phyloP scores from a whole-genome alignment of 2,113 vertebrate species.

The Ictalurus punctatus region DNA sequence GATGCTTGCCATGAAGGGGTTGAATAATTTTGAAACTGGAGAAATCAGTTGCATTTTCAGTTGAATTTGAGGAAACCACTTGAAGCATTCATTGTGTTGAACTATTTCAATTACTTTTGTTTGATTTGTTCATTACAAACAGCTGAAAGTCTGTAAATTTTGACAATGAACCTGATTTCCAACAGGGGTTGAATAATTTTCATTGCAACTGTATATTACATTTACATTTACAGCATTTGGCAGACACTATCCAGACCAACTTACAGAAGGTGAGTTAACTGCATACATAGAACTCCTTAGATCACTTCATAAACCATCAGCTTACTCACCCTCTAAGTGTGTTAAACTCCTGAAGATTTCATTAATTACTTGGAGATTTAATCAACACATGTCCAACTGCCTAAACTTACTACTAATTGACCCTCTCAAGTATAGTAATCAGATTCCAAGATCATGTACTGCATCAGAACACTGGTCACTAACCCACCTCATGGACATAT shows the following conservation, averaged over 20 bases:
- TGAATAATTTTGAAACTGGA: too few species aligned
- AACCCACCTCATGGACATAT: not conserved
- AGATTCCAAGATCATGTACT: not conserved
- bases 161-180: too few species aligned
- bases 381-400: not conserved
- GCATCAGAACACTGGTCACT: not conserved
- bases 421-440: not conserved
- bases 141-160: too few species aligned
- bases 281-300: not conserved
- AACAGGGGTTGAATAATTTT: too few species aligned
- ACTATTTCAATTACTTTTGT: too few species aligned
- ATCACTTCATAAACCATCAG: not conserved
- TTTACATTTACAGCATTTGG: not conserved
- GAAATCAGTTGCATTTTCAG: too few species aligned
- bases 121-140: too few species aligned
- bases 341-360: not conserved
- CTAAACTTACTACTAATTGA: not conserved
- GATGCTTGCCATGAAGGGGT: too few species aligned
- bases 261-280: not conserved
- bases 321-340: not conserved
- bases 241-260: not conserved
- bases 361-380: not conserved
- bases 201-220: not conserved
- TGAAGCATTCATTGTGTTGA: too few species aligned
- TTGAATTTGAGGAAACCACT: too few species aligned